phyloP scores from a whole-genome alignment of 2,113 vertebrate genomes.

The Xiphophorus hellerii region DNA sequence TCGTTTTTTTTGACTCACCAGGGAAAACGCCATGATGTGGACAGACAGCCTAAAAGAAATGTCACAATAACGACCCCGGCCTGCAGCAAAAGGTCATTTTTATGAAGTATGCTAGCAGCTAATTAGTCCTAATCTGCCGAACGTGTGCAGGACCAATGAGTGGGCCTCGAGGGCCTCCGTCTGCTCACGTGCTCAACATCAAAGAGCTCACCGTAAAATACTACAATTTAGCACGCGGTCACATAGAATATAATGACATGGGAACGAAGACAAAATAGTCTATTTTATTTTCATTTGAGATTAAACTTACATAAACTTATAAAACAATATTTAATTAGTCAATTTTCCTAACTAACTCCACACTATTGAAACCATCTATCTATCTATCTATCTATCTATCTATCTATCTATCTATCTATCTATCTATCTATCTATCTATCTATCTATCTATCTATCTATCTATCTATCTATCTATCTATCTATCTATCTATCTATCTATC shows the following conservation, averaged over 20 bases:
- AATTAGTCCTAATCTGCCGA: constrained; percentile 66
- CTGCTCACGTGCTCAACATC: constrained; percentile 59
- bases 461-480: not conserved
- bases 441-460: not conserved
- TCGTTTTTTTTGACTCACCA: constrained; percentile 72
- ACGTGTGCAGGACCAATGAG: constrained; percentile 60
- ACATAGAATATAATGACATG: not conserved
- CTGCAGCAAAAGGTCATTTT: constrained; percentile 37
- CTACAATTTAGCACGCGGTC: not conserved
- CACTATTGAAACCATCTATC: not conserved
- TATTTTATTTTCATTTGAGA: not conserved
- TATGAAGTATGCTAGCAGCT: constrained; percentile 50
- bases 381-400: not conserved
- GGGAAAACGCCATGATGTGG: constrained; percentile 80
- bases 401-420: not conserved
- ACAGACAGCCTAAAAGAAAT: constrained; percentile 41
- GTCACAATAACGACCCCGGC: constrained; percentile 41
- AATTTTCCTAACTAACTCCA: too few relatives aligned
- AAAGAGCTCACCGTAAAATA: constrained; percentile 1
- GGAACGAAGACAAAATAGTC: not conserved
- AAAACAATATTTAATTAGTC: too few relatives aligned
- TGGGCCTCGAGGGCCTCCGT: not conserved
- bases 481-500: too few relatives aligned
- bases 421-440: not conserved
- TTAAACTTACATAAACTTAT: too few relatives aligned